Percentiles rank a stretch among this genome's conserved stretches.
These are phyloP conservation scores for Dermolepida albohirtum DNA, from an alignment of 2,888 invertebrate species.

Conservation along the genomic window DNA sequence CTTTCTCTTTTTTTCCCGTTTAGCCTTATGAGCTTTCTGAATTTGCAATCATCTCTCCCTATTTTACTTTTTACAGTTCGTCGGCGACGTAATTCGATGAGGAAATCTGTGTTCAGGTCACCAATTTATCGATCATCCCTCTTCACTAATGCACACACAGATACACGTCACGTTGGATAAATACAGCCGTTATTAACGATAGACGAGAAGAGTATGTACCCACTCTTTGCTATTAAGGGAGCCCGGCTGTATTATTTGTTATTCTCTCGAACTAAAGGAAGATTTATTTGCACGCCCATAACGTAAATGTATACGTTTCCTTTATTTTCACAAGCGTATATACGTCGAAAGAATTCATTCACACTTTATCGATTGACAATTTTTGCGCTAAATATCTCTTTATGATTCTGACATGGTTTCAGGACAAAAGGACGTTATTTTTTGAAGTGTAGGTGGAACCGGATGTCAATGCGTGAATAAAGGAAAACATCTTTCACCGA, in stretches of 20 bases:
- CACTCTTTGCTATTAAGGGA: slow-evolving; percentile 4
- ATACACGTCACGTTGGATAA: background rate
- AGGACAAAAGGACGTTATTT: no score
- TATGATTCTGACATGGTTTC: no score
- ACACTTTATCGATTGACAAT: slow-evolving; percentile 7
- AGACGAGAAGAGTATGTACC: background rate
- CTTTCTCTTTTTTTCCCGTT: slow-evolving; percentile 19
- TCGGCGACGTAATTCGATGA: slow-evolving; percentile 43
- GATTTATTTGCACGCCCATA: slow-evolving; percentile 14
- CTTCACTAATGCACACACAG: background rate
- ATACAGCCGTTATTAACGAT: slow-evolving; percentile 8
- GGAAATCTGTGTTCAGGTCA: slow-evolving; percentile 44
- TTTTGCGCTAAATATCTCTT: background rate
- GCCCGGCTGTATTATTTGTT: slow-evolving; percentile 4
- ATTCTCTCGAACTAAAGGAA: slow-evolving; percentile 10
- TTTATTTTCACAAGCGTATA: background rate
- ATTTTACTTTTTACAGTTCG: slow-evolving; percentile 43
- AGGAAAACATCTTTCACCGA: no score
- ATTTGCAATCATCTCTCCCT: slow-evolving; percentile 42
- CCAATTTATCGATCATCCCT: slow-evolving; percentile 41
- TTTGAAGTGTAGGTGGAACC: no score
- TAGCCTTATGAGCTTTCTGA: slow-evolving; percentile 35
- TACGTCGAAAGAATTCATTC: slow-evolving; percentile 1
- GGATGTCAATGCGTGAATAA: no score
- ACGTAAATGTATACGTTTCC: slow-evolving; percentile 7